Percentiles rank a stretch among this genome's conserved stretches.
Evolutionary conservation across 30 jellyfish, hydroid and myxozoan genomes (phyloP).

Genomic region (Turritopsis dohrnii): DNA sequence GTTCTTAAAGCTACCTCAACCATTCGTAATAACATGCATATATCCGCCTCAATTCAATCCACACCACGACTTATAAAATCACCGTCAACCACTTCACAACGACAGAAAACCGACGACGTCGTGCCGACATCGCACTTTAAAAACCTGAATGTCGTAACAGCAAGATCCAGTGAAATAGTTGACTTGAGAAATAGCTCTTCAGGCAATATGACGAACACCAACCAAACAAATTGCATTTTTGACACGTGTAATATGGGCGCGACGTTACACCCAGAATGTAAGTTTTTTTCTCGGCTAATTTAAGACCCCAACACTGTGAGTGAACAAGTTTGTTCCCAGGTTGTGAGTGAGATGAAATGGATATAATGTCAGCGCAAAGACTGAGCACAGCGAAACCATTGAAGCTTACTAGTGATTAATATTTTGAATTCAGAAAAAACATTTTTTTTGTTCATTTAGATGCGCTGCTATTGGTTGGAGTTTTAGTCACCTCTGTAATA

Average conservation of each 20-base stretch:
- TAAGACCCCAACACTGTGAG: too few species aligned
- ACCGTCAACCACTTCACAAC: not conserved
- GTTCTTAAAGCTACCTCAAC: not conserved
- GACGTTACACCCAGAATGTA: not conserved
- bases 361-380: too few species aligned
- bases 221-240: not conserved
- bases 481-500: too few species aligned
- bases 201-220: not conserved
- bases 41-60: not conserved
- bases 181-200: not conserved
- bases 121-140: not conserved
- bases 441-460: too few species aligned
- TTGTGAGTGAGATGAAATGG: too few species aligned
- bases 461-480: too few species aligned
- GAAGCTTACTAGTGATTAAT: too few species aligned
- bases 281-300: not conserved
- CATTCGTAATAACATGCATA: not conserved
- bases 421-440: too few species aligned
- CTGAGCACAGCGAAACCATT: too few species aligned
- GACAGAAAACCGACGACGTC: not conserved
- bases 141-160: not conserved
- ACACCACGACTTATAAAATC: not conserved
- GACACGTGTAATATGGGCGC: not conserved
- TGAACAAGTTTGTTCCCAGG: too few species aligned
- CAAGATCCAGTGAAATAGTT: not conserved